These are phyloP conservation scores for Psettodes erumei DNA, from an alignment of 2,113 vertebrate species.

Conservation along the genomic window DNA sequence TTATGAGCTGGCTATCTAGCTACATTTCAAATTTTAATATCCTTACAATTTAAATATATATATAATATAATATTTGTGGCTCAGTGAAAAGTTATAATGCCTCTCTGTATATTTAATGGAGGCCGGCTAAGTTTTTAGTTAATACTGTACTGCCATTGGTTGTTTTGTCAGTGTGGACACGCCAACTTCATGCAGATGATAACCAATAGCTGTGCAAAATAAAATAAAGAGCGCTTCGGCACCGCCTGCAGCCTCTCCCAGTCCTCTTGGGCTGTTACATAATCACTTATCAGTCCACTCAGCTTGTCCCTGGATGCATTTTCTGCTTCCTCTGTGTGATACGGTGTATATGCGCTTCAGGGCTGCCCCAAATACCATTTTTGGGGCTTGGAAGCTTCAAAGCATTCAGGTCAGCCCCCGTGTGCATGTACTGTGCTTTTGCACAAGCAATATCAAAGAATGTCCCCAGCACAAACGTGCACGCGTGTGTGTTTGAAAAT, in stretches of 20 bases:
- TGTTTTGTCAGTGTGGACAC: slow-evolving; percentile 30
- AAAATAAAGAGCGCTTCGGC: slow-evolving; percentile 32
- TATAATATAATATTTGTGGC: no score
- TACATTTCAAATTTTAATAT: neutral
- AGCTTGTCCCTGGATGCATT: slow-evolving; percentile 46
- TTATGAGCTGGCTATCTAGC: neutral
- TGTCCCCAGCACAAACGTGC: neutral
- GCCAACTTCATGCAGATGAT: slow-evolving; percentile 11
- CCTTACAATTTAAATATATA: no score
- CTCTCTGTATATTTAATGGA: slow-evolving; percentile 4
- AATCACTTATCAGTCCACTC: slow-evolving; percentile 60
- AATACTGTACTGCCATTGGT: slow-evolving; percentile 10
- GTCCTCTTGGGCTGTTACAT: slow-evolving; percentile 66
- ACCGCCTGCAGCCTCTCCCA: slow-evolving; percentile 57
- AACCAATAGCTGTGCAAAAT: slow-evolving; percentile 46
- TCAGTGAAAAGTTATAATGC: neutral
- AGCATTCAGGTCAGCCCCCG: no score
- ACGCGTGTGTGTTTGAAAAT: slow-evolving; percentile 18
- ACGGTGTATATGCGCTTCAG: slow-evolving; percentile 17
- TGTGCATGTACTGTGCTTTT: slow-evolving; percentile 19
- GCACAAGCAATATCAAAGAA: neutral
- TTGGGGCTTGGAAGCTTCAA: no score
- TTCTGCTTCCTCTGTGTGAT: slow-evolving; percentile 40
- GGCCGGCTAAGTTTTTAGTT: slow-evolving; percentile 7
- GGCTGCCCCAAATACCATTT: no score